These are phyloP conservation scores for Frieseomelitta varia DNA, from an alignment of 1,140 invertebrate species.

Conservation along the genomic window DNA sequence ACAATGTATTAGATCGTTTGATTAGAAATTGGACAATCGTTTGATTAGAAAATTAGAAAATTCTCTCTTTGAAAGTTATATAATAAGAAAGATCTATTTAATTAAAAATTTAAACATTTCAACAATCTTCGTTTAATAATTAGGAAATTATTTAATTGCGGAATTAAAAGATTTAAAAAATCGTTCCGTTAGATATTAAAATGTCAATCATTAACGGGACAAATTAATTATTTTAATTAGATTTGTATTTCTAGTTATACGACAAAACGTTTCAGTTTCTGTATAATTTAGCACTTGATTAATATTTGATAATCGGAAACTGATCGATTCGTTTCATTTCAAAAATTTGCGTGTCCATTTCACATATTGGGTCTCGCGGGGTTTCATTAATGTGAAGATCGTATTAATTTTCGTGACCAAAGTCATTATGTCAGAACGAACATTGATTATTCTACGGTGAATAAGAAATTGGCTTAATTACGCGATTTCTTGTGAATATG, in stretches of 20 bases:
- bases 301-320: not conserved
- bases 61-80: no score
- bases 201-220: not conserved
- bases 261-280: not conserved
- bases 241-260: not conserved
- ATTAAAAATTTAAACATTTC: not conserved
- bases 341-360: slow-evolving; percentile 52
- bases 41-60: not conserved
- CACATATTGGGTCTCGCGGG: slow-evolving; percentile 24
- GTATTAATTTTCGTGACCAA: slow-evolving; percentile 60
- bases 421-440: slow-evolving; percentile 33
- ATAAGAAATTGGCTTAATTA: slow-evolving; percentile 44
- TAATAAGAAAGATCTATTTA: fast-evolving
- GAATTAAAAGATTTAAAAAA: not conserved
- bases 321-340: not conserved
- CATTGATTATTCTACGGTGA: slow-evolving; percentile 39
- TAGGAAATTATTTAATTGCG: no score
- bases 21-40: not conserved
- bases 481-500: slow-evolving; percentile 39
- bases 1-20: not conserved
- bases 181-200: not conserved
- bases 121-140: not conserved
- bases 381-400: slow-evolving; percentile 32
- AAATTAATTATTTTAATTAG: not conserved
- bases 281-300: not conserved